Evolutionary conservation across 2,888 invertebrate species (phyloP).

Genomic region (Nowickia ferox): DNA sequence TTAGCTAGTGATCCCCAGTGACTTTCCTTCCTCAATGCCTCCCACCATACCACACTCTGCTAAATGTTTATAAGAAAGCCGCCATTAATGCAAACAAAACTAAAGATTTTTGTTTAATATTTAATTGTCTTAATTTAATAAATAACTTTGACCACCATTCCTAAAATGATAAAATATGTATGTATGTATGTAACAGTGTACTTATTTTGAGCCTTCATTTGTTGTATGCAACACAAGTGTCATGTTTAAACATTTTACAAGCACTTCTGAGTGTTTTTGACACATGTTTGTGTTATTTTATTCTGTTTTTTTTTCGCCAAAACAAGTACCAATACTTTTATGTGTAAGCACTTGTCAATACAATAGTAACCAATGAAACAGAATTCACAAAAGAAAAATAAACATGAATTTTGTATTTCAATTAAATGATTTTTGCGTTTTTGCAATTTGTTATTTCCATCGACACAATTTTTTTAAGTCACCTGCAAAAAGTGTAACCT

Average conservation of each 20-base stretch:
- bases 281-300: conserved; percentile 25
- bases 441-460: conserved; percentile 4
- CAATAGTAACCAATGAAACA: background rate
- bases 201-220: conserved; percentile 1
- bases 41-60: too few relatives aligned
- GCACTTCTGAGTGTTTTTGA: conserved; percentile 41
- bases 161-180: background rate
- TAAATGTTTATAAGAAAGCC: background rate
- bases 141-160: background rate
- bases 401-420: conserved; percentile 25
- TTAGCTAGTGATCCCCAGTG: too few relatives aligned
- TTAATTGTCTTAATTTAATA: background rate
- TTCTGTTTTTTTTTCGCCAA: background rate
- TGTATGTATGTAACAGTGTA: too few relatives aligned
- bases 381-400: background rate
- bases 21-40: too few relatives aligned
- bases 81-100: background rate
- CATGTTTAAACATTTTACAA: conserved; percentile 38
- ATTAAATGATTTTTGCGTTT: conserved; percentile 3
- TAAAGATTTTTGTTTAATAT: too few relatives aligned
- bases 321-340: background rate
- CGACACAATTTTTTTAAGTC: conserved; percentile 20
- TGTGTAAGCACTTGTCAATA: background rate
- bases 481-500: conserved; percentile 63
- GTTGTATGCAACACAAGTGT: conserved; percentile 32